phyloP scores from a whole-genome alignment of 2,113 vertebrate genomes.

The Donacobius atricapilla region DNA sequence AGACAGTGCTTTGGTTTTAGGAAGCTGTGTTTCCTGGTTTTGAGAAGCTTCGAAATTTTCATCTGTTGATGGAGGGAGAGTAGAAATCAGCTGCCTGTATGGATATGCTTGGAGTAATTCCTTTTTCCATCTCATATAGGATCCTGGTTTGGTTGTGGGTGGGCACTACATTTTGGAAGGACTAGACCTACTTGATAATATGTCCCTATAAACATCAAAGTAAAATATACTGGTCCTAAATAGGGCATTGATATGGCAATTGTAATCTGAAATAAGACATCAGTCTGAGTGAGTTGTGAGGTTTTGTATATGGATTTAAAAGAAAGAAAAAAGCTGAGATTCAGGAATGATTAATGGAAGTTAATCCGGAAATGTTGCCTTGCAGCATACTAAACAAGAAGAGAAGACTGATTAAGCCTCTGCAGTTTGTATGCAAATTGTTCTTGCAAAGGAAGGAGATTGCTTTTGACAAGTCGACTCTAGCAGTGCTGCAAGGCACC shows the following conservation, averaged over 20 bases:
- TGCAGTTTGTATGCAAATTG: conserved; percentile 52
- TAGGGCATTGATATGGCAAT: background rate
- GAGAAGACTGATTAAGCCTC: background rate
- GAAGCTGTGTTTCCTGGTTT: background rate
- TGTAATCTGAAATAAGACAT: background rate
- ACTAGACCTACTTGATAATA: background rate
- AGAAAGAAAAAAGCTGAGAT: background rate
- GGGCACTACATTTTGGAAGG: background rate
- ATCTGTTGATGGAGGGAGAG: background rate
- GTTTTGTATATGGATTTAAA: background rate
- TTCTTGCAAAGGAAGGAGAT: conserved; percentile 3
- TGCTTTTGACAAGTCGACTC: conserved; percentile 49
- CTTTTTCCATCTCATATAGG: background rate
- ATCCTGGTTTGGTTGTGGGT: background rate
- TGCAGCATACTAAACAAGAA: background rate
- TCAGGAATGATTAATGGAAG: conserved; percentile 25
- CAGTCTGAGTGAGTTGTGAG: background rate
- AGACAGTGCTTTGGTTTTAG: background rate
- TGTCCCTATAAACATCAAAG: background rate
- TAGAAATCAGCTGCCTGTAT: background rate
- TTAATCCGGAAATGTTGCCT: conserved; percentile 29
- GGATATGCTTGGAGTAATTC: background rate
- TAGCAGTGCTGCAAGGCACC: conserved; percentile 29
- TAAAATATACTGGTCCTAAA: background rate
- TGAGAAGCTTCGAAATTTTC: background rate